Evolutionary conservation across 2,113 vertebrate species (phyloP).

Genomic region (Nymphicus hollandicus): DNA sequence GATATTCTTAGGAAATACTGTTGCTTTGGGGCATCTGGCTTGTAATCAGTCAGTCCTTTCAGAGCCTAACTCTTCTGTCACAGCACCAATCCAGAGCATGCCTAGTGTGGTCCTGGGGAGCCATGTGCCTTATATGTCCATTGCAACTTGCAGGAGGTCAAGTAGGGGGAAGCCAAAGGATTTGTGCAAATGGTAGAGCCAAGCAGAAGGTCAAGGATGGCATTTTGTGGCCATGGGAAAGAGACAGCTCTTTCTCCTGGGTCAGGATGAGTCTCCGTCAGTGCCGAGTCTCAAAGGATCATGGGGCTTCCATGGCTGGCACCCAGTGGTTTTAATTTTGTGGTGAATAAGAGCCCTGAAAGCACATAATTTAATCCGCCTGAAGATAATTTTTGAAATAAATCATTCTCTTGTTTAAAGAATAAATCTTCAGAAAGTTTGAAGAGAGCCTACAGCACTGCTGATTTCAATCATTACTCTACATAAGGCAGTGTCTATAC

Average conservation of each 20-base stretch:
- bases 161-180: slow-evolving; percentile 55
- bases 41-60: background rate
- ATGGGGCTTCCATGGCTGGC: slow-evolving; percentile 15
- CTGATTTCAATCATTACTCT: slow-evolving; percentile 42
- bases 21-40: slow-evolving; percentile 52
- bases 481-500: background rate
- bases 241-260: slow-evolving; percentile 24
- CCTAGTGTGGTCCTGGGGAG: slow-evolving; percentile 8
- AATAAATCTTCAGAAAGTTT: slow-evolving; percentile 37
- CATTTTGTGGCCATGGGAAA: slow-evolving; percentile 64
- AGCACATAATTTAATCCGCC: slow-evolving; percentile 49
- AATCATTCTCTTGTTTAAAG: slow-evolving; percentile 54
- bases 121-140: slow-evolving; percentile 56
- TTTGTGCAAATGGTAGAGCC: slow-evolving; percentile 56
- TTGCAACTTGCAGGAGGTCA: slow-evolving; percentile 41
- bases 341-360: slow-evolving; percentile 34
- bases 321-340: slow-evolving; percentile 57
- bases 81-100: background rate
- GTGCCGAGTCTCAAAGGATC: background rate
- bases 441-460: slow-evolving; percentile 20
- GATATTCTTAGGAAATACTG: background rate
- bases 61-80: background rate
- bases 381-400: slow-evolving; percentile 62
- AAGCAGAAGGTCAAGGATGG: slow-evolving; percentile 63
- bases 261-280: background rate